These are phyloP conservation scores for Achroia grisella DNA, from an alignment of 1,140 invertebrate species.

Conservation along the genomic window DNA sequence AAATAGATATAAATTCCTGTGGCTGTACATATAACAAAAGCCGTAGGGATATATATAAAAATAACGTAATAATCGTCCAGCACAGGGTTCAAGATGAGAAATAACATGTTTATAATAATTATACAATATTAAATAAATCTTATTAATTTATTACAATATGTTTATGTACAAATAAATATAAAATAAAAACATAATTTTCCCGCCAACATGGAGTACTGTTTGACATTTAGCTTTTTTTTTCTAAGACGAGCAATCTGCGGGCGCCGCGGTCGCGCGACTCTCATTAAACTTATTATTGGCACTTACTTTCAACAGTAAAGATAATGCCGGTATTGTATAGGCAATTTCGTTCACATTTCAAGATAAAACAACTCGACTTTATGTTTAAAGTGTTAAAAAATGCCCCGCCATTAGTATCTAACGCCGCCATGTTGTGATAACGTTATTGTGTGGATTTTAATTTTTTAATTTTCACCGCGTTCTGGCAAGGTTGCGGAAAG, in stretches of 20 bases:
- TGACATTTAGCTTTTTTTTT: slow-evolving; percentile 17
- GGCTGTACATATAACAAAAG: too few relatives aligned
- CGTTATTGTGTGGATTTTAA: slow-evolving; percentile 20
- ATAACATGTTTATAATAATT: too few relatives aligned
- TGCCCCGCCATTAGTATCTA: slow-evolving; percentile 23
- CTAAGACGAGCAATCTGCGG: slow-evolving; percentile 31
- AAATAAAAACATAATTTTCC: too few relatives aligned
- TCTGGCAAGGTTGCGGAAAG: slow-evolving; percentile 27
- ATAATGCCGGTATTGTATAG: slow-evolving; percentile 46
- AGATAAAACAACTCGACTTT: slow-evolving; percentile 45
- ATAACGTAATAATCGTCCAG: too few relatives aligned
- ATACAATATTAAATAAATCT: too few relatives aligned
- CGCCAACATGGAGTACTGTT: too few relatives aligned
- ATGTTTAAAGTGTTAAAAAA: slow-evolving; percentile 45
- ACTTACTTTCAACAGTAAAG: slow-evolving; percentile 42
- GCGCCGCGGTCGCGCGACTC: slow-evolving; percentile 4
- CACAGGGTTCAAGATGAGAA: too few relatives aligned
- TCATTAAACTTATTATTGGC: slow-evolving; percentile 54
- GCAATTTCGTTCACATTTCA: slow-evolving; percentile 37
- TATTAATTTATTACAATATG: too few relatives aligned
- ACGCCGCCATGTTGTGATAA: slow-evolving; percentile 27
- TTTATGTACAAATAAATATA: too few relatives aligned
- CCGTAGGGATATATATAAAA: too few relatives aligned
- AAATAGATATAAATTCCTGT: too few relatives aligned
- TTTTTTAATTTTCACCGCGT: slow-evolving; percentile 33